Evolutionary conservation across 1,140 invertebrate species (phyloP), one percentile per base, ranked within the genome.

Genomic region (Delia radicum): DNA sequence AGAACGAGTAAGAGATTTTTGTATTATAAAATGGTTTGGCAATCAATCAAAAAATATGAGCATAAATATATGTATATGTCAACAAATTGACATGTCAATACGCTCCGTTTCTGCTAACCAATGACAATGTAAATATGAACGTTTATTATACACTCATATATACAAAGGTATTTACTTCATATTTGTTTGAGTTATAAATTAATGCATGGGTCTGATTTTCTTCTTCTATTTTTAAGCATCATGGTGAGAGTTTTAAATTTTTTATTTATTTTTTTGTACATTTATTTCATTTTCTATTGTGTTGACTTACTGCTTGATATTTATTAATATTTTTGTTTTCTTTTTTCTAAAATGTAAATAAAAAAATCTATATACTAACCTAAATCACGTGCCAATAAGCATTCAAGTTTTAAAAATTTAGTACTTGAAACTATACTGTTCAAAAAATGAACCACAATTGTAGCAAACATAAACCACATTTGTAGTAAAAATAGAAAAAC

Each of bases 41-140:
- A 69, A 69, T 69, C 65, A 69, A 69, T 69, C 65, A 69, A 69
- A 69, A 69, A 8, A 10, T 55, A 21, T 21, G n/a, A 29, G 13
- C 27, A 65, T 65, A 15, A 15, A 29, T 65, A 21, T 61, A 21
- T 61, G 27, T 65, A 18, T 27, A 65, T 69, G 65, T 69, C 65
- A 69, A 69, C 29, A 69, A 69, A 69, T 33, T 69, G 65, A 33
- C 65, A 69, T 69, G 65, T 69, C 65, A 69, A 69, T 69, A 33
- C 7, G 29, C 29, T 24, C 29, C 33, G n/a, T 33, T 69, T 27
- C 65, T 69, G n/a, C n/a, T n/a, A n/a, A n/a, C n/a, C n/a, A n/a
- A n/a, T n/a, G n/a, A n/a, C n/a, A n/a, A n/a, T n/a, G n/a, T n/a
- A n/a, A n/a, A n/a, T n/a, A n/a, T n/a, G n/a, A n/a, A n/a, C n/a